Evolutionary conservation across 2,113 vertebrate genomes (phyloP).

Genomic region (Martes martes): DNA sequence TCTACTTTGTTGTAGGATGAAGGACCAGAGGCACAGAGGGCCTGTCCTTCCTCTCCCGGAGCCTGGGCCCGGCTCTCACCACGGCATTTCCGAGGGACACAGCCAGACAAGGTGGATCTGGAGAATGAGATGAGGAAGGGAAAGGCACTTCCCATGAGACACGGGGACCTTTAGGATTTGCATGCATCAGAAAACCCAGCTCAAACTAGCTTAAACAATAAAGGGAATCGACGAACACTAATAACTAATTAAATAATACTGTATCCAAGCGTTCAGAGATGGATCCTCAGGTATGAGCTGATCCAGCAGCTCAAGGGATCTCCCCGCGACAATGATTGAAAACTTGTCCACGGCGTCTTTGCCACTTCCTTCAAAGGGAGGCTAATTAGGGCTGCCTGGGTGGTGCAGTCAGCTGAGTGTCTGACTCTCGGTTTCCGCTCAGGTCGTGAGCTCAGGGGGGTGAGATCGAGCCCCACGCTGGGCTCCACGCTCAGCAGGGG

Average conservation of each 20-base stretch:
- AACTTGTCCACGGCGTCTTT: no score
- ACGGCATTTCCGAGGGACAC: background rate
- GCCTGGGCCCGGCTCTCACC: background rate
- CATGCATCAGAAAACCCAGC: background rate
- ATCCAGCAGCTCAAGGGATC: background rate
- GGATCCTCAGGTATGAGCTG: background rate
- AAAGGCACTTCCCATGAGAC: background rate
- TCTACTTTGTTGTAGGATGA: background rate
- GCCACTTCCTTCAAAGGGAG: background rate
- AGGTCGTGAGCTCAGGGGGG: background rate
- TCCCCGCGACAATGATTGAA: background rate
- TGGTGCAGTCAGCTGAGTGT: background rate
- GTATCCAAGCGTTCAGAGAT: background rate
- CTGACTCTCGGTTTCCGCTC: background rate
- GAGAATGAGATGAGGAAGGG: background rate
- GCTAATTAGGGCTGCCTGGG: no score
- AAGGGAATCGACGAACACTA: background rate
- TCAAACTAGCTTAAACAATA: background rate
- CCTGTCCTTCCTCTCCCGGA: background rate
- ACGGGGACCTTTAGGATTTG: background rate
- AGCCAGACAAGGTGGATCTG: background rate
- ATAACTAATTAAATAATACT: background rate
- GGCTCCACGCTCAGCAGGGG: background rate
- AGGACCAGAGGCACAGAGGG: background rate
- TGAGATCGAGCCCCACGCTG: background rate